Evolutionary conservation across 2,113 vertebrate species (phyloP), one percentile per base, ranked within the genome.

Genomic region (Morone chrysops): DNA sequence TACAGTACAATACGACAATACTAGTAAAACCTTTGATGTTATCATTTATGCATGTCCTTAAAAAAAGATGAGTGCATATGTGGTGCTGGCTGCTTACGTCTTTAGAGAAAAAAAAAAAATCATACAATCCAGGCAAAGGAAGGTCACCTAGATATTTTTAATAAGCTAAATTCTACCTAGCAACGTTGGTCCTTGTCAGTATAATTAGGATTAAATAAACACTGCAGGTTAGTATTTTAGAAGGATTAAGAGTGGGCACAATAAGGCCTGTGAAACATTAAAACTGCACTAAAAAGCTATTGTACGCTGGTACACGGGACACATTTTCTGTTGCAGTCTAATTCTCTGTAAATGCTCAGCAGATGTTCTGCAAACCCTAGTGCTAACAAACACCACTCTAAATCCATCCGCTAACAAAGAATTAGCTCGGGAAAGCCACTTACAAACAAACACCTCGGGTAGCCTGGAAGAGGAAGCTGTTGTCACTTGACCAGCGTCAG

Each of bases 371-470:
- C 53, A 79, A 89, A 86, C 81, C 70, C 81, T 25, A 73, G 38
- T 61, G 82, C 74, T 60, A 81, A 87, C 81, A 80, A 83, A 85
- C 70, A 45, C 47, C 1, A 5, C 65, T 80, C 67, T 53, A 79
- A 89, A 92, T 87, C 86, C 87, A 66, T 75, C 17, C 16, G 45
- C 83, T 62, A 85, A 91, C 91, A 92, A 79, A 86, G 86, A 88
- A 88, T 92, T 84, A 91, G 81, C 87, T 78, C 69, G 1, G 69
- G 31, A 87, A 89, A 90, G 83, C 87, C 83, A 74, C 75, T 80
- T 0, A 47, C 82, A 86, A 84, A 92, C 76, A 90, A 83, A 87
- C 82, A 82, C 48, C 61, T 54, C 4, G 70, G 8, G 56, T 31
- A 81, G 83, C 25, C 63, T 10, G 12, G n/a, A 56, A 53, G 59